Percentiles rank a stretch among this genome's conserved stretches.
Conservation (phyloP, 2,113 vertebrate genomes). For the Mungos mungo region DNA sequence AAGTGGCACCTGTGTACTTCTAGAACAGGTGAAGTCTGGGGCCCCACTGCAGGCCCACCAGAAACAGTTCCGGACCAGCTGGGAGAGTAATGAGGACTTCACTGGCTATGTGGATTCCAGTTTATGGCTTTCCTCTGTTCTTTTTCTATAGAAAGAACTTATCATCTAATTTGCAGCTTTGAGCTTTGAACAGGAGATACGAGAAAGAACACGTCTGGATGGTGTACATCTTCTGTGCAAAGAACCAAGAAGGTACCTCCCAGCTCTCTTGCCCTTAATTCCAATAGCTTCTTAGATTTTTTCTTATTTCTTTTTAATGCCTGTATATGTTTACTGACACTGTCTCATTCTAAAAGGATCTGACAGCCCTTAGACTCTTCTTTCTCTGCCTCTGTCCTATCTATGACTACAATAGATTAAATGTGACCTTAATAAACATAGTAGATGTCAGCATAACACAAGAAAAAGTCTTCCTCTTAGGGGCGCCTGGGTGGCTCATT, state of each 20-base stretch:
- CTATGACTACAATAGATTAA: background rate
- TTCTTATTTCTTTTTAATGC: background rate
- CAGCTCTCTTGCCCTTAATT: background rate
- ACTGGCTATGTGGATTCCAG: background rate
- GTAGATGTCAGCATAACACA: slow-evolving; percentile 8
- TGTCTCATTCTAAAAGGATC: background rate
- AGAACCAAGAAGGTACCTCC: background rate
- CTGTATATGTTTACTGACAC: background rate
- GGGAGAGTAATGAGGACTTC: background rate
- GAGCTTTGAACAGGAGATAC: background rate
- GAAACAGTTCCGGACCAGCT: background rate
- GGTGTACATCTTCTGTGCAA: background rate
- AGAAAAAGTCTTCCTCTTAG: background rate
- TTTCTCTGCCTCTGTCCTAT: background rate
- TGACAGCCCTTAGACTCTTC: background rate
- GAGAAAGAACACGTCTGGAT: background rate
- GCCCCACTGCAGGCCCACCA: background rate
- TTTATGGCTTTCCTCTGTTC: background rate
- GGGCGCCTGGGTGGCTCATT: too few relatives aligned
- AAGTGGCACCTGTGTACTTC: background rate
- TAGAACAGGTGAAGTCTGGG: background rate
- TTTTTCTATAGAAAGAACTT: background rate
- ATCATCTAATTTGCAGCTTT: background rate
- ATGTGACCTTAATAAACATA: background rate
- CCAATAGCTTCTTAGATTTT: background rate